These are phyloP conservation scores for Xanthorhoe spadicearia DNA, from an alignment of 2,888 invertebrate species.

Conservation along the genomic window DNA sequence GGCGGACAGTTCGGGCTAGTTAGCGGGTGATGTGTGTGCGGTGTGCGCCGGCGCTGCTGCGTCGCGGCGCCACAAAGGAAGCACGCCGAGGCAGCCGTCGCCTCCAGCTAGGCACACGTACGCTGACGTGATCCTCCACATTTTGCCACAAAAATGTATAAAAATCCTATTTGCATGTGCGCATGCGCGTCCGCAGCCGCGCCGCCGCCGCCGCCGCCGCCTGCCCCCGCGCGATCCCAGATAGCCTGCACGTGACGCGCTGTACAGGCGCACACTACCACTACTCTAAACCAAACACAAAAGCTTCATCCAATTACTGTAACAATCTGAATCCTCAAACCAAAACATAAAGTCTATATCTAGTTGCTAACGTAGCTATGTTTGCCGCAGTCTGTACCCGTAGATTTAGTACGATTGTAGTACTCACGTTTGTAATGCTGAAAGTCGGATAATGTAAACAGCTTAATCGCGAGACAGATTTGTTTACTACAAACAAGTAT, in stretches of 20 bases:
- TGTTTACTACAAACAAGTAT: background rate
- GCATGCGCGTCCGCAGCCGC: conserved; percentile 35
- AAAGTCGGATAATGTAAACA: conserved; percentile 5
- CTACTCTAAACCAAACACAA: background rate
- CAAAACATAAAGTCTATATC: background rate
- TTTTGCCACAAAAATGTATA: conserved; percentile 27
- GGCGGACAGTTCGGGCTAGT: conserved; percentile 16
- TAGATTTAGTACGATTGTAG: conserved; percentile 19
- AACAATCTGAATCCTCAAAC: conserved; percentile 3
- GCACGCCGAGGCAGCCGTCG: conserved; percentile 6
- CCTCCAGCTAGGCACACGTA: conserved; percentile 13
- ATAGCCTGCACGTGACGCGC: conserved; percentile 36
- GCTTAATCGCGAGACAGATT: conserved; percentile 2
- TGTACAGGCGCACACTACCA: conserved; percentile 6
- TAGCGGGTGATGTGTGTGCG: conserved; percentile 20
- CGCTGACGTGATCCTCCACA: conserved; percentile 32
- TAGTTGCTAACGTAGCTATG: background rate
- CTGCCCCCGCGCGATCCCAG: conserved; percentile 33
- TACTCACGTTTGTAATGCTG: conserved; percentile 19
- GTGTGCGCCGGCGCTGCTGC: background rate
- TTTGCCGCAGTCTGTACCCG: conserved; percentile 6
- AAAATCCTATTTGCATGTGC: conserved; percentile 43
- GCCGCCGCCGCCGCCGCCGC: conserved; percentile 35
- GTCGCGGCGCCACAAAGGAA: conserved; percentile 18
- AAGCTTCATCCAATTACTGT: background rate